Conservation (phyloP, 1,140 invertebrate genomes). For the Heliothis subflexa region DNA sequence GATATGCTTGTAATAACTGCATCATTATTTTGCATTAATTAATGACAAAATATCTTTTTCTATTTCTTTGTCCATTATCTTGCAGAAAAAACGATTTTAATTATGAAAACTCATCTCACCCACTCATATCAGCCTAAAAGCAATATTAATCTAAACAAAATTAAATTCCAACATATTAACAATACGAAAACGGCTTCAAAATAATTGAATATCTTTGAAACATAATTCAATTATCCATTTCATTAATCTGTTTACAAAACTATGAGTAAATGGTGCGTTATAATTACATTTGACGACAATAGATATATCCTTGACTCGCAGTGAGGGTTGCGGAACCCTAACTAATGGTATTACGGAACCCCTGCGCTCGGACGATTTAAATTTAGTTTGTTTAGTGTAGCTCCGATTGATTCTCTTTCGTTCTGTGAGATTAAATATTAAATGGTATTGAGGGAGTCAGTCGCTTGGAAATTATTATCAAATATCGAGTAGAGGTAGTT, state of each 20-base stretch:
- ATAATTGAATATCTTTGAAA: slow-evolving; percentile 14
- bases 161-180: background rate
- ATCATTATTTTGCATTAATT: no score
- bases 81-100: background rate
- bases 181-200: background rate
- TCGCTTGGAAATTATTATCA: slow-evolving; percentile 1
- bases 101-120: background rate
- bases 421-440: slow-evolving; percentile 28
- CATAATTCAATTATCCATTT: slow-evolving; percentile 49
- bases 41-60: no score
- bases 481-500: background rate
- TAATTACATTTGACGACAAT: slow-evolving; percentile 59
- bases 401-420: slow-evolving; percentile 34
- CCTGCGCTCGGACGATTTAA: slow-evolving; percentile 48
- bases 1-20: no score
- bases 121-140: slow-evolving; percentile 6
- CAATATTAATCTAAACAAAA: slow-evolving; percentile 12
- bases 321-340: slow-evolving; percentile 52
- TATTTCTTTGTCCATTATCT: no score
- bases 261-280: slow-evolving; percentile 64
- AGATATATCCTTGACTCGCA: slow-evolving; percentile 23
- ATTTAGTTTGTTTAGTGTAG: slow-evolving; percentile 59
- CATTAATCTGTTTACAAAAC: slow-evolving; percentile 59
- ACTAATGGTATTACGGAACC: slow-evolving; percentile 65
- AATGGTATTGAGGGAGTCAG: slow-evolving; percentile 7